These are phyloP conservation scores for Lota lota DNA, from an alignment of 2,113 vertebrate genomes.

Conservation along the genomic window DNA sequence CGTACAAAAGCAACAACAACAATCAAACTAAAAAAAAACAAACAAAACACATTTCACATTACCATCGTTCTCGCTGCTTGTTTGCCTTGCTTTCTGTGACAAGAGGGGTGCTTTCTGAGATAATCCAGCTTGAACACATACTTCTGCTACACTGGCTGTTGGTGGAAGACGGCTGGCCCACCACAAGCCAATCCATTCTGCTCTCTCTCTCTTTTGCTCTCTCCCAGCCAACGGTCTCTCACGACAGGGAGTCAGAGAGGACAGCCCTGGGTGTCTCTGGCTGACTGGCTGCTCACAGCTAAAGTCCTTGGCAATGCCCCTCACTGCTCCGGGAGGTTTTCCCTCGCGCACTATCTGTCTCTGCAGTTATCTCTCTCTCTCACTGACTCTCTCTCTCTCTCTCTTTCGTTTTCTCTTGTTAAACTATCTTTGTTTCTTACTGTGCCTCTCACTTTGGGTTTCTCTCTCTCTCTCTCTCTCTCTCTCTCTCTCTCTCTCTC, in stretches of 20 bases:
- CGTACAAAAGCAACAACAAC: too few relatives aligned
- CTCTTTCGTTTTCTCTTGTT: neutral
- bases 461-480: conserved; percentile 14
- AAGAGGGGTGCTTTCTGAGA: conserved; percentile 25
- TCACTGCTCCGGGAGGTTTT: conserved; percentile 12
- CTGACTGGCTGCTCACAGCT: conserved; percentile 31
- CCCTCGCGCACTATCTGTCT: neutral
- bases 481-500: neutral
- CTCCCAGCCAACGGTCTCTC: conserved; percentile 13
- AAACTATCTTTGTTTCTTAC: neutral
- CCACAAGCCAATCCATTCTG: conserved; percentile 47
- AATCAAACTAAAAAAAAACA: too few relatives aligned
- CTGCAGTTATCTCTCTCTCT: neutral
- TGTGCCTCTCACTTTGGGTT: conserved; percentile 1
- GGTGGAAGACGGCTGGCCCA: conserved; percentile 12
- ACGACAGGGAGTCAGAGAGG: conserved; percentile 37
- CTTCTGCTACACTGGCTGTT: conserved; percentile 24
- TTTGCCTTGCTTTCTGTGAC: conserved; percentile 35
- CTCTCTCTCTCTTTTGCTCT: neutral
- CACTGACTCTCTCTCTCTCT: neutral
- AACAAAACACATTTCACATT: conserved; percentile 29
- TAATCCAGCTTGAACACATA: conserved; percentile 46
- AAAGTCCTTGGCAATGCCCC: conserved; percentile 29
- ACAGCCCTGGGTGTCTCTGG: conserved; percentile 17
- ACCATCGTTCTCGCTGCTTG: conserved; percentile 58